phyloP scores from a whole-genome alignment of 2,888 invertebrate genomes.

The Notodonta ziczac region DNA sequence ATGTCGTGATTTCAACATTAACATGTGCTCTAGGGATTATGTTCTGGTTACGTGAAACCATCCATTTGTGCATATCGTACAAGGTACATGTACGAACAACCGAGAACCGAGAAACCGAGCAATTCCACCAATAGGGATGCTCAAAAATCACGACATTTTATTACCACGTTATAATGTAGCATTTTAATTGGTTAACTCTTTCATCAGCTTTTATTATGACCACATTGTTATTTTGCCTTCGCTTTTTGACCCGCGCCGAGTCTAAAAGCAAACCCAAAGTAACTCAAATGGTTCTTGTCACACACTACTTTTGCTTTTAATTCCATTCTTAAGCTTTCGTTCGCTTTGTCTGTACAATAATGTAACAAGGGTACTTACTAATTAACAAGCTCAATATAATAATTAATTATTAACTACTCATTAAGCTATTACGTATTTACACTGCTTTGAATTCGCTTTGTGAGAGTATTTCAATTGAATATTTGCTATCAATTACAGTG shows the following conservation, averaged over 20 bases:
- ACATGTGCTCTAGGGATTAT: not conserved
- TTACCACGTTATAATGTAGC: no score
- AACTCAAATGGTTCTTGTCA: no score
- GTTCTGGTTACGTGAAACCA: not conserved
- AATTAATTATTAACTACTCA: constrained; percentile 5
- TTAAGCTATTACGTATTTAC: not conserved
- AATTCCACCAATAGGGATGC: no score
- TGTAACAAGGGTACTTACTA: not conserved
- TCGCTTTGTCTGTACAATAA: not conserved
- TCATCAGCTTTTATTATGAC: no score
- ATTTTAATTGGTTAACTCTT: no score
- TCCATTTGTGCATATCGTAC: not conserved
- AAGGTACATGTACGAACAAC: not conserved
- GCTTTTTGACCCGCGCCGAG: no score
- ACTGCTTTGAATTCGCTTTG: not conserved
- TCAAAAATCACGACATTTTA: no score
- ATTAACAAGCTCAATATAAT: not conserved
- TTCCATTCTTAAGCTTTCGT: no score
- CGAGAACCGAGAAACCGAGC: no score
- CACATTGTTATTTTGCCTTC: no score
- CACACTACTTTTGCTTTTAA: no score
- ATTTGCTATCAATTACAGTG: not conserved
- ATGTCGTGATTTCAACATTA: not conserved
- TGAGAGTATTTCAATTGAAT: not conserved
- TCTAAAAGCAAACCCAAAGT: no score